Evolutionary conservation across 1,140 invertebrate genomes (phyloP).

Genomic region (Drosophila quadrilineata): DNA sequence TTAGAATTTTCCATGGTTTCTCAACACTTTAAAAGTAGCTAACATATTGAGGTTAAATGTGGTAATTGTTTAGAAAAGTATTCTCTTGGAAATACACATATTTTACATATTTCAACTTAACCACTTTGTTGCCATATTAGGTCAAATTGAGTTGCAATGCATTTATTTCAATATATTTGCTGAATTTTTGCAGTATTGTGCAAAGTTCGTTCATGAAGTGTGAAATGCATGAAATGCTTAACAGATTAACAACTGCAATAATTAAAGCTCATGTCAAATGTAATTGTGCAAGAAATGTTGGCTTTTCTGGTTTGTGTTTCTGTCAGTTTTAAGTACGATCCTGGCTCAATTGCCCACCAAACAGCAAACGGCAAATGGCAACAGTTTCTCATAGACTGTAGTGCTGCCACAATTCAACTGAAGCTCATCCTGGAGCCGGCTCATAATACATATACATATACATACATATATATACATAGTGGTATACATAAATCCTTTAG

Average conservation of each 20-base stretch:
- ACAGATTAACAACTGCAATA: too few relatives aligned
- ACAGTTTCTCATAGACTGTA: conserved; percentile 28
- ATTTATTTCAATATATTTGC: too few relatives aligned
- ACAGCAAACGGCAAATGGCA: too few relatives aligned
- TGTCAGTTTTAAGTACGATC: background rate
- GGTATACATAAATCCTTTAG: conserved; percentile 51
- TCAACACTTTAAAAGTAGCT: conserved; percentile 1
- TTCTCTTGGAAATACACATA: too few relatives aligned
- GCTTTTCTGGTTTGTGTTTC: too few relatives aligned
- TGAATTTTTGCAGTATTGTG: too few relatives aligned
- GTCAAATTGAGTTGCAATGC: too few relatives aligned
- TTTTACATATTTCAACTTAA: too few relatives aligned
- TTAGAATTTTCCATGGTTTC: conserved; percentile 14
- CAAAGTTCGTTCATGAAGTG: too few relatives aligned
- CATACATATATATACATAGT: background rate
- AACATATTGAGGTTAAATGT: conserved; percentile 13
- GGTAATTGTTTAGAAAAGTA: conserved; percentile 12
- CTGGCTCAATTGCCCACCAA: conserved; percentile 23
- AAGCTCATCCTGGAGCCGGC: background rate
- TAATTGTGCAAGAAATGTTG: conserved; percentile 15
- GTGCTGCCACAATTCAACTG: conserved; percentile 17
- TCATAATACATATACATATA: background rate
- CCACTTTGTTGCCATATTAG: too few relatives aligned
- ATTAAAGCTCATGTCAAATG: conserved; percentile 1
- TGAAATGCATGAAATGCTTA: too few relatives aligned